Conservation (phyloP, 64 coral and sea anemone genomes). For the Astreopora myriophthalma region DNA sequence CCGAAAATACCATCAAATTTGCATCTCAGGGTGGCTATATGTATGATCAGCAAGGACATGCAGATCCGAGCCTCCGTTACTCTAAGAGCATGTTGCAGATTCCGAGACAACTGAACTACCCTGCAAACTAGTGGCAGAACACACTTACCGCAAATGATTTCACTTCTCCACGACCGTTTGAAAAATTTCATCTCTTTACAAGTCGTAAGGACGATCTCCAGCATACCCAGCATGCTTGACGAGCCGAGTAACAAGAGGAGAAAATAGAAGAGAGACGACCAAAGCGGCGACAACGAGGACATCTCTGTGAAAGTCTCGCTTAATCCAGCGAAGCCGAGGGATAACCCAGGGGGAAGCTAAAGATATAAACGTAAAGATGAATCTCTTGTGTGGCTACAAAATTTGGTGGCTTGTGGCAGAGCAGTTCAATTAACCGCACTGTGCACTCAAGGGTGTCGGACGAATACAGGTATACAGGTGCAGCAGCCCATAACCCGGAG, state of each 20-base stretch:
- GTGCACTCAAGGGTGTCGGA: too few relatives aligned
- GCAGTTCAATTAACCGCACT: too few relatives aligned
- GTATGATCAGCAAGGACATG: too few relatives aligned
- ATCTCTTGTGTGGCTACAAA: neutral
- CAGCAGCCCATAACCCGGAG: too few relatives aligned
- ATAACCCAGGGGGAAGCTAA: slow-evolving; percentile 82
- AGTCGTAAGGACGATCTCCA: slow-evolving; percentile 66
- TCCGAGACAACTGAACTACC: neutral
- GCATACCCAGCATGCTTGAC: slow-evolving; percentile 80
- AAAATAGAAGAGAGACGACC: slow-evolving; percentile 77
- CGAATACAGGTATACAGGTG: too few relatives aligned
- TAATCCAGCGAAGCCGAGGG: slow-evolving; percentile 81
- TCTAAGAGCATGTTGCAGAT: neutral
- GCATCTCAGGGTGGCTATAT: too few relatives aligned
- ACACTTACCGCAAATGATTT: slow-evolving; percentile 72
- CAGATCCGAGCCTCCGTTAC: neutral
- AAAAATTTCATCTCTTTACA: slow-evolving; percentile 52
- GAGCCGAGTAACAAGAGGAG: slow-evolving; percentile 73
- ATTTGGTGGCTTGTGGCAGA: too few relatives aligned
- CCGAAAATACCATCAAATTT: too few relatives aligned
- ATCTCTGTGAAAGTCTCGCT: slow-evolving; percentile 70
- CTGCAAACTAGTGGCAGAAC: too few relatives aligned
- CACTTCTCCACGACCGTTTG: slow-evolving; percentile 47
- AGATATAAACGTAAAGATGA: neutral
- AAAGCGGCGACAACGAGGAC: neutral